These are phyloP conservation scores for Myocastor coypus DNA, from an alignment of 2,113 vertebrate genomes.

Conservation along the genomic window DNA sequence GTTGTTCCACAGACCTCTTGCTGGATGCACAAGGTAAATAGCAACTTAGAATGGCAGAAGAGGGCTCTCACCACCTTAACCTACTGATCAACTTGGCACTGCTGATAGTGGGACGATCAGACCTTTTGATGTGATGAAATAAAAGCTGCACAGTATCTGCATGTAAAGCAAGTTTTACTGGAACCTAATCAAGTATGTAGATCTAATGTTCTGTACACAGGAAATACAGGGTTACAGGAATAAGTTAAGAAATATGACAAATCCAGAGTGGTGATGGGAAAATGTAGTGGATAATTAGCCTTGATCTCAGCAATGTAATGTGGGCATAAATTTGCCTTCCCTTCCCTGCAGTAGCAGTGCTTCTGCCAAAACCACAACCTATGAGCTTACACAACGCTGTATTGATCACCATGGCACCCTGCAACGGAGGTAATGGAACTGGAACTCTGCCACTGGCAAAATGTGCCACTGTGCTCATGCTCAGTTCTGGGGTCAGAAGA, in stretches of 20 bases:
- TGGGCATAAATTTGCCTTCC: not conserved
- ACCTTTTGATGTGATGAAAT: not conserved
- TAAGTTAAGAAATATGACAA: not conserved
- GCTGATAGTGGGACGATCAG: not conserved
- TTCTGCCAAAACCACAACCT: not conserved
- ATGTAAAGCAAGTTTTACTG: not conserved
- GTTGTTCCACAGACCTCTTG: not conserved
- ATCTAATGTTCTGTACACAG: not conserved
- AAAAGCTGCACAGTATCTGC: not conserved
- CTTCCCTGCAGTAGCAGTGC: not conserved
- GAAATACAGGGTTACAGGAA: not conserved
- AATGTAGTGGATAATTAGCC: not conserved
- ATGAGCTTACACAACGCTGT: not conserved
- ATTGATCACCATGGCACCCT: not conserved
- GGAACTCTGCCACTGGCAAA: not conserved
- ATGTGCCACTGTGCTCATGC: not conserved
- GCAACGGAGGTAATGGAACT: not conserved
- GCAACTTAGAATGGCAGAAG: not conserved
- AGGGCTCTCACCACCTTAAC: not conserved
- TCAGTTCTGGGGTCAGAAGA: not conserved
- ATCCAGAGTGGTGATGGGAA: not conserved
- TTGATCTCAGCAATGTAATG: not conserved
- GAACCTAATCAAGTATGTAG: not conserved
- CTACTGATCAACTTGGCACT: not conserved
- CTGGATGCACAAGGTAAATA: not conserved